phyloP scores from a whole-genome alignment of 2,113 vertebrate genomes.

The Cyprinodon brontotheroides region DNA sequence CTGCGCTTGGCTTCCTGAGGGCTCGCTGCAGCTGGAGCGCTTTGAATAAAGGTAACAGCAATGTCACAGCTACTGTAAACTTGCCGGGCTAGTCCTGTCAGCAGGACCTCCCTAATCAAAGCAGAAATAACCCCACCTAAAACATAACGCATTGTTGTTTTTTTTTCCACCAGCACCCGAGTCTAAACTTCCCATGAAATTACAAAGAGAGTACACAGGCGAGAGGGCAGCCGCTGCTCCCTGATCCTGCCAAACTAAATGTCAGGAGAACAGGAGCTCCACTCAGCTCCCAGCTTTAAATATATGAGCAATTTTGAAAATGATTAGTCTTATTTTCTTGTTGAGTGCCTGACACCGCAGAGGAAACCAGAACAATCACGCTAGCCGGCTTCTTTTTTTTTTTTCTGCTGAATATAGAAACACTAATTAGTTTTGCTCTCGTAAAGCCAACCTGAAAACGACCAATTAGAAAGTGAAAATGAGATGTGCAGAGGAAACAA shows the following conservation, averaged over 20 bases:
- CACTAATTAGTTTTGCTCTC: slow-evolving; percentile 86
- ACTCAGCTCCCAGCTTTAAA: slow-evolving; percentile 69
- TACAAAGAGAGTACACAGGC: slow-evolving; percentile 67
- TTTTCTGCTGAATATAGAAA: slow-evolving; percentile 83
- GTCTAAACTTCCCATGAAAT: slow-evolving; percentile 71
- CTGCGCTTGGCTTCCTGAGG: slow-evolving; percentile 91
- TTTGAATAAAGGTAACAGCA: slow-evolving; percentile 89
- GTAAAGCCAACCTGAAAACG: slow-evolving; percentile 84
- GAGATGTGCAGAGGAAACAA: slow-evolving; percentile 76
- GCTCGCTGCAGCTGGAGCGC: slow-evolving; percentile 91
- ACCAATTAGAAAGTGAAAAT: slow-evolving; percentile 84
- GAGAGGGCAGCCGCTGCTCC: slow-evolving; percentile 64
- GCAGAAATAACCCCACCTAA: slow-evolving; percentile 76
- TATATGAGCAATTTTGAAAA: slow-evolving; percentile 73
- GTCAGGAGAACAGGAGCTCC: slow-evolving; percentile 72
- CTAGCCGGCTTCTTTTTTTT: slow-evolving; percentile 53
- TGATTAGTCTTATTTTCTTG: slow-evolving; percentile 82
- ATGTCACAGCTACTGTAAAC: slow-evolving; percentile 95
- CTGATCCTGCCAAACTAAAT: slow-evolving; percentile 74
- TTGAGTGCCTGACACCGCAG: slow-evolving; percentile 75
- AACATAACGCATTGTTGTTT: slow-evolving; percentile 66
- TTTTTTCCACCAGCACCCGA: slow-evolving; percentile 30
- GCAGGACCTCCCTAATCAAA: slow-evolving; percentile 85
- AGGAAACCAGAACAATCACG: slow-evolving; percentile 84
- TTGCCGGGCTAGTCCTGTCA: slow-evolving; percentile 82